Evolutionary conservation across 2,113 vertebrate species (phyloP), one percentile per base, ranked within the genome.

Genomic region (Grammomys surdaster): DNA sequence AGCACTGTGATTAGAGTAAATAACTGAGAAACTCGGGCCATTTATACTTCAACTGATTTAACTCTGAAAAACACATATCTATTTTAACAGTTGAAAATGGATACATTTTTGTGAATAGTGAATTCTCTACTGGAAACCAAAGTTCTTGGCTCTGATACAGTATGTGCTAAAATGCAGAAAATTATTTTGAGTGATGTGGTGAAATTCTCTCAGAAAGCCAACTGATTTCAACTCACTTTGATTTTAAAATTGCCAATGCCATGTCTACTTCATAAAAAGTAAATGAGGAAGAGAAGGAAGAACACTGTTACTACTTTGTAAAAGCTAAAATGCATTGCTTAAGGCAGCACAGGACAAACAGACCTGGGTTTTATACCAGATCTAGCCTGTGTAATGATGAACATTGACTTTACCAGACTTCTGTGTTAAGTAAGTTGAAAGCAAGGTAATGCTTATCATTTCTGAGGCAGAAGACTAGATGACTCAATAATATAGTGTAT

Each of bases 211-310:
- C 75, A 12, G 58, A 91, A 94, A 91, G 54, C 26, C 96, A 51
- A 88, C n/a, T 90, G 93, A 90, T 96, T 96, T 96, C 86, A 95
- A 93, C 77, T 31, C 20, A 88, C n/a, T 93, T 24, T 88, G 56
- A 88, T 93, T 58, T 97, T 95, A 92, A 84, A 94, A 96, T 92
- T 90, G 43, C 31, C 88, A 88, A 92, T 93, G 13, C 20, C 60
- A 65, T 85, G 67, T 46, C 58, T 89, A 85, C 56, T 92, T 90
- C 65, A 90, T 91, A 91, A 76, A 91, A 93, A 80, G n/a, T 54
- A 92, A 60, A 93, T n/a, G 82, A 20, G 4, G 9, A 76, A 28
- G 69, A 87, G 31, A 20, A 91, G 3, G 9, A 72, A 48, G 3
- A 90, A 24, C 33, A 10, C 33, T 67, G 16, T 48, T 77, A 77